A percentile compares a stretch with the other conserved stretches of the same genome.
These are phyloP conservation scores for Petrophora chlorosata DNA, from an alignment of 2,888 invertebrate species.

Conservation along the genomic window DNA sequence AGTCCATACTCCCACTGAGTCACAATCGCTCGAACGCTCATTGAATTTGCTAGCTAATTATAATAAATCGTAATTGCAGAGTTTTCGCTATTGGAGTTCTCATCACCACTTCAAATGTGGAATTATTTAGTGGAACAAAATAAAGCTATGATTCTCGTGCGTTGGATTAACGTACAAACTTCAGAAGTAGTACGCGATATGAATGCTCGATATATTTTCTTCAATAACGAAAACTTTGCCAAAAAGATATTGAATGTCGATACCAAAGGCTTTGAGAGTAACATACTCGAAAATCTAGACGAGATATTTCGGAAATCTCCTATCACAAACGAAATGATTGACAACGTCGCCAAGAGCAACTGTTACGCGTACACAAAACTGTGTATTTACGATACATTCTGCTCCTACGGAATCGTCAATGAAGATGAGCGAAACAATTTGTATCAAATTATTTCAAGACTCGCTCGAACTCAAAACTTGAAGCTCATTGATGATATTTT, in stretches of 20 bases:
- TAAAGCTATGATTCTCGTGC: slow-evolving; percentile 82
- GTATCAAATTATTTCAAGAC: slow-evolving; percentile 82
- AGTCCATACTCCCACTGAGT: too few species aligned
- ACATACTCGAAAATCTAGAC: slow-evolving; percentile 72
- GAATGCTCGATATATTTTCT: slow-evolving; percentile 75
- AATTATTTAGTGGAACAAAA: slow-evolving; percentile 84
- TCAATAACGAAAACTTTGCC: slow-evolving; percentile 71
- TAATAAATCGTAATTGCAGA: slow-evolving; percentile 66
- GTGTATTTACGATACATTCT: slow-evolving; percentile 84
- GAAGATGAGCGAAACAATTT: slow-evolving; percentile 83
- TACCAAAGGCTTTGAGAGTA: slow-evolving; percentile 64
- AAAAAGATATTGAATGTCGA: slow-evolving; percentile 72
- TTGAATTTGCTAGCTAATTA: not conserved
- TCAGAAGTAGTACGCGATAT: slow-evolving; percentile 77
- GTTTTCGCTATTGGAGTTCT: slow-evolving; percentile 74
- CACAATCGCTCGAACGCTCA: too few species aligned
- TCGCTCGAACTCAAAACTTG: slow-evolving; percentile 83
- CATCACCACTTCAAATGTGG: slow-evolving; percentile 83
- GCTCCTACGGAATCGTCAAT: slow-evolving; percentile 86
- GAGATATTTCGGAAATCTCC: slow-evolving; percentile 80
- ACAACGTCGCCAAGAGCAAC: slow-evolving; percentile 69
- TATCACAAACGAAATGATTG: slow-evolving; percentile 84
- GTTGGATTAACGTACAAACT: slow-evolving; percentile 85
- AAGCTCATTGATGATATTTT: slow-evolving; percentile 82
- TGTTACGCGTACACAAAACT: slow-evolving; percentile 80